phyloP scores from a whole-genome alignment of 2,888 invertebrate genomes.

The Mamestra brassicae region DNA sequence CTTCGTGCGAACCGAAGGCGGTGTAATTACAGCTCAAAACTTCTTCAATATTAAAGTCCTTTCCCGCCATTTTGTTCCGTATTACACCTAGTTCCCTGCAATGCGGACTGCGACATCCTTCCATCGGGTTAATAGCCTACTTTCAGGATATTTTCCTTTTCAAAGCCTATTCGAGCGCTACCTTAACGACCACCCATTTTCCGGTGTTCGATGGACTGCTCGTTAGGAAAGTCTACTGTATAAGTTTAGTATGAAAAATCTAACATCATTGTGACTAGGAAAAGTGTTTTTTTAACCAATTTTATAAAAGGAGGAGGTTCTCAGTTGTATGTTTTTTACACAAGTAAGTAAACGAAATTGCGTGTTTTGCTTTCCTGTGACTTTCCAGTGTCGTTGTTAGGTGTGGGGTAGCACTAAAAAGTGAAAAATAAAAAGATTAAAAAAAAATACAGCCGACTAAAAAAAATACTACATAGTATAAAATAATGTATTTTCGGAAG shows the following conservation, averaged over 20 bases:
- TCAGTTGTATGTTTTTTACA: too few relatives aligned
- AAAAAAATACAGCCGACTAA: too few relatives aligned
- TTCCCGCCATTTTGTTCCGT: constrained; percentile 34
- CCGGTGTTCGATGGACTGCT: neutral
- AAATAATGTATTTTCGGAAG: too few relatives aligned
- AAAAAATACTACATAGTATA: too few relatives aligned
- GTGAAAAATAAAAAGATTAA: too few relatives aligned
- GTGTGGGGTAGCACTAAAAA: too few relatives aligned
- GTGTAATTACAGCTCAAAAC: constrained; percentile 12
- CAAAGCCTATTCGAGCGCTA: constrained; percentile 22
- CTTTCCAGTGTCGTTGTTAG: too few relatives aligned
- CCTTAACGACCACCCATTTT: constrained; percentile 13
- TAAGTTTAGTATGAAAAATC: neutral
- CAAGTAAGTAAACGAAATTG: too few relatives aligned
- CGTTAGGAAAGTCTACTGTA: neutral
- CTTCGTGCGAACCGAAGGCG: constrained; percentile 1
- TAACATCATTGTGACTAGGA: neutral
- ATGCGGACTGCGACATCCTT: constrained; percentile 57
- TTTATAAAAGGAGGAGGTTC: too few relatives aligned
- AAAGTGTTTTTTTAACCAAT: neutral
- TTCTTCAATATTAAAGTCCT: constrained; percentile 19
- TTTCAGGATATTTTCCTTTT: constrained; percentile 32
- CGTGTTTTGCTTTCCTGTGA: too few relatives aligned
- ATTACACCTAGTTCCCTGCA: constrained; percentile 40
- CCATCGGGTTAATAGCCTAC: constrained; percentile 37